These are phyloP conservation scores for Noctuana brunneofusca DNA, from an alignment of 2,888 invertebrate species.

Conservation along the genomic window DNA sequence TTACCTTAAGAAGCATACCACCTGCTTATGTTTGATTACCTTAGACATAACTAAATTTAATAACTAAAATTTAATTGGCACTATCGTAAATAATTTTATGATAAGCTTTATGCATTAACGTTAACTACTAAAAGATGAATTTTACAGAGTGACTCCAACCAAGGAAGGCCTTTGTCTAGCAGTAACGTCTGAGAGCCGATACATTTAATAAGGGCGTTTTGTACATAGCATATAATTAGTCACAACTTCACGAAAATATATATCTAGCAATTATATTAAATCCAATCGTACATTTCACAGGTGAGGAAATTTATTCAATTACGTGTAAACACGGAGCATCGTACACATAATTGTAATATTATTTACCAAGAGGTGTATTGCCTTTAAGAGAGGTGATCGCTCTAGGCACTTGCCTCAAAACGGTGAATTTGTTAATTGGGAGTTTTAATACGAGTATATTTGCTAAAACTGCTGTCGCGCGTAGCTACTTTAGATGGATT, in stretches of 20 bases:
- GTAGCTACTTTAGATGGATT: slow-evolving; percentile 3
- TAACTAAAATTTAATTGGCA: too few species aligned
- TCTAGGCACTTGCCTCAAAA: slow-evolving; percentile 17
- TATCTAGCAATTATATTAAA: not conserved
- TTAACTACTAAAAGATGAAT: too few species aligned
- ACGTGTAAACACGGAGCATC: slow-evolving; percentile 16
- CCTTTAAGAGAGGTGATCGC: slow-evolving; percentile 17
- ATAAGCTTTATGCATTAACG: too few species aligned
- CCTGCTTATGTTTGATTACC: too few species aligned
- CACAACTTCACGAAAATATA: not conserved
- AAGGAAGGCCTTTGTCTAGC: too few species aligned
- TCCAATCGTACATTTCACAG: not conserved
- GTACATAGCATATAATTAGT: not conserved
- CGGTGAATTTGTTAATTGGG: slow-evolving; percentile 15
- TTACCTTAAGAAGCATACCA: too few species aligned
- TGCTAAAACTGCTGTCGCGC: not conserved
- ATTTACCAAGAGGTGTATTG: slow-evolving; percentile 16
- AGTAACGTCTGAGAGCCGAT: too few species aligned
- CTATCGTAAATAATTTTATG: too few species aligned
- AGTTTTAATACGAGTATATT: slow-evolving; percentile 16
- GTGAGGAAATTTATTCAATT: slow-evolving; percentile 19
- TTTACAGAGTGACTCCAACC: too few species aligned
- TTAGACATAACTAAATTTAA: too few species aligned
- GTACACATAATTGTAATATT: slow-evolving; percentile 13
- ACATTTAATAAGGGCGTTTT: not conserved